Conservation (phyloP, 2,888 invertebrate species). For the Stramonita haemastoma region DNA sequence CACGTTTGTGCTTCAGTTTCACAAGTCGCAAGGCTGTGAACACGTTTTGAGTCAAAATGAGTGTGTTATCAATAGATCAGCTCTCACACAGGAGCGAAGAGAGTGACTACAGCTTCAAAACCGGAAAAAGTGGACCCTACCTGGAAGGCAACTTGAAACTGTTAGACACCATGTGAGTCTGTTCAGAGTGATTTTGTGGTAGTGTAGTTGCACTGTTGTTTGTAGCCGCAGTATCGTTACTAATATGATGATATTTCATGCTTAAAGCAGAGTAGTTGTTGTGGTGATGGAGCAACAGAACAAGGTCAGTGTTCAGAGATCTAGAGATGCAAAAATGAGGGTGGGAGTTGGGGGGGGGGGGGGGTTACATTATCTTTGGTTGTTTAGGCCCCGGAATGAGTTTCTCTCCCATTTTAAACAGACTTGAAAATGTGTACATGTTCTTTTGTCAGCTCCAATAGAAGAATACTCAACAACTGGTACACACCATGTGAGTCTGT, state of each 20-base stretch:
- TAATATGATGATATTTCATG: neutral
- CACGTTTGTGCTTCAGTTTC: neutral
- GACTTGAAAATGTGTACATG: no score
- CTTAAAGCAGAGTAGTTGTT: neutral
- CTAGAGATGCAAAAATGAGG: no score
- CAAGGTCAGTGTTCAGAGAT: neutral
- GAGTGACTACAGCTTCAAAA: neutral
- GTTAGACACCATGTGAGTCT: constrained; percentile 55
- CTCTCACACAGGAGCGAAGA: constrained; percentile 27
- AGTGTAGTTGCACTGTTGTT: neutral
- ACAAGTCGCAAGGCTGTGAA: neutral
- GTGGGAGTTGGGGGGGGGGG: no score
- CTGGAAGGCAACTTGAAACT: constrained; percentile 57
- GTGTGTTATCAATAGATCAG: neutral
- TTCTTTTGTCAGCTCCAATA: no score
- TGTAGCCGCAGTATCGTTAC: neutral
- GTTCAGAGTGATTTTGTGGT: neutral
- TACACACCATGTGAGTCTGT: constrained; percentile 54
- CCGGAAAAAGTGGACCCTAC: constrained; percentile 50
- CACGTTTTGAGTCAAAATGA: neutral
- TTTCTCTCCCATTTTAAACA: no score
- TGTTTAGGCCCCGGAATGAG: no score
- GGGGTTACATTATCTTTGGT: no score
- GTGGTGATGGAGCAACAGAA: neutral
- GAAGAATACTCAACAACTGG: constrained; percentile 20